Percentiles rank a stretch among this genome's conserved stretches.
Conservation (phyloP, 2,888 invertebrate species). For the Drosophila yooni region DNA sequence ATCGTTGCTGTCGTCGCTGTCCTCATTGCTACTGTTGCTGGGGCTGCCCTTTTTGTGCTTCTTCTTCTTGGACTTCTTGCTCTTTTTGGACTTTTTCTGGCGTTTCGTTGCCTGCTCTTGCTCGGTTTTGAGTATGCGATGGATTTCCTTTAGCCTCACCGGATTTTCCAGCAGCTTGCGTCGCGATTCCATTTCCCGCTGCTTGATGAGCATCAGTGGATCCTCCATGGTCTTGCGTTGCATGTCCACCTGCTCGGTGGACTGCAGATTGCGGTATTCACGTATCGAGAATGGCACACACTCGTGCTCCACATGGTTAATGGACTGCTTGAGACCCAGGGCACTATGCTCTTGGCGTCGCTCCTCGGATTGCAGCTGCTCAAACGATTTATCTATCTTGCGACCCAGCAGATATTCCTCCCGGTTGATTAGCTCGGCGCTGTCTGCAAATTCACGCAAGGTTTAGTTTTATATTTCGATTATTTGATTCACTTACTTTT, state of each 20-base stretch:
- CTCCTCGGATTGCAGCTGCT: slow-evolving; percentile 88
- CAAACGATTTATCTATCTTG: slow-evolving; percentile 90
- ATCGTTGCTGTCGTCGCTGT: slow-evolving; percentile 67
- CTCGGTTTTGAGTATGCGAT: slow-evolving; percentile 90
- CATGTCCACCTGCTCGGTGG: slow-evolving; percentile 92
- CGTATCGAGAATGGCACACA: slow-evolving; percentile 91
- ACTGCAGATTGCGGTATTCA: slow-evolving; percentile 85
- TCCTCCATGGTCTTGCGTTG: slow-evolving; percentile 96
- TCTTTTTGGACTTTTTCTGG: slow-evolving; percentile 61
- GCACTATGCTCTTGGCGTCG: slow-evolving; percentile 71
- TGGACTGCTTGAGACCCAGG: slow-evolving; percentile 85
- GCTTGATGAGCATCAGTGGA: slow-evolving; percentile 94
- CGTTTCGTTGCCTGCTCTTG: slow-evolving; percentile 79
- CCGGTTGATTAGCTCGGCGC: slow-evolving; percentile 86
- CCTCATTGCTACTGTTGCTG: slow-evolving; percentile 36
- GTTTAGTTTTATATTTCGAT: not conserved
- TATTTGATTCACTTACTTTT: slow-evolving; percentile 86
- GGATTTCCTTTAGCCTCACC: slow-evolving; percentile 93
- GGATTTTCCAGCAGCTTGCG: slow-evolving; percentile 95
- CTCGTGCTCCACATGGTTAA: slow-evolving; percentile 90
- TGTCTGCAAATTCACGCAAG: slow-evolving; percentile 53
- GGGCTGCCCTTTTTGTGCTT: slow-evolving; percentile 84
- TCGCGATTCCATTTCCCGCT: slow-evolving; percentile 94
- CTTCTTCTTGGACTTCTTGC: slow-evolving; percentile 73
- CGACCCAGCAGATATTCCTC: slow-evolving; percentile 96